Evolutionary conservation across 2,888 invertebrate genomes (phyloP), one percentile per base, ranked within the genome.

Genomic region (Dryomyza anilis): DNA sequence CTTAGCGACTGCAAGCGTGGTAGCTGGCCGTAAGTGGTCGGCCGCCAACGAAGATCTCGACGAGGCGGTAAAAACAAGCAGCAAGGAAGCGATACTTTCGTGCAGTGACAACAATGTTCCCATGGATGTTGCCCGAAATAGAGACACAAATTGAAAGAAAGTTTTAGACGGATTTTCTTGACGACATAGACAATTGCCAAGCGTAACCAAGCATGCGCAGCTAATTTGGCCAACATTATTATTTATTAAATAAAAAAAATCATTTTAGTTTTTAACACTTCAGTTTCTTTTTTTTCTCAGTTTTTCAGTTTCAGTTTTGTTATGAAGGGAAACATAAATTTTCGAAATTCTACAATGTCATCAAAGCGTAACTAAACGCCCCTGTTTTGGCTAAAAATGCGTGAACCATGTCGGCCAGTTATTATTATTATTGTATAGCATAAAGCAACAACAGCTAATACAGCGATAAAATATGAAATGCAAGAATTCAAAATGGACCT

Each of bases 331-430:
- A 58, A 58, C 45, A 46, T 46, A 30, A 43, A 58, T 52, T 62
- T 59, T 33, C 21, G 56, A 53, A 25, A 58, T 74, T 77, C 75
- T 78, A 81, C 81, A 74, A 76, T 81, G 81, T 81, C 81, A 81
- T 81, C 81, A 79, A 76, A 80, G 81, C 81, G 81, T 81, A 80
- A 80, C 81, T 80, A 81, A 81, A 81, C 76, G 76, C 78, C 78
- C 75, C 78, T 76, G 75, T 78, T 73, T 73, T 78, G 75, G 72
- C 73, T 70, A 72, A 76, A 77, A 74, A 74, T 75, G 78, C 76
- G 76, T 76, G 76, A 76, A 76, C 78, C 76, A 76, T 77, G 78
- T 76, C 76, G 76, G 70, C 19, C 57, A 39, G 43, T 21, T n/a
- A n/a, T n/a, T n/a, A n/a, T n/a, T n/a, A n/a, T n/a, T n/a, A n/a